Base-by-base conservation (phyloP, 1,140 invertebrate species). In the Yoshiicerus persimilis region DNA sequence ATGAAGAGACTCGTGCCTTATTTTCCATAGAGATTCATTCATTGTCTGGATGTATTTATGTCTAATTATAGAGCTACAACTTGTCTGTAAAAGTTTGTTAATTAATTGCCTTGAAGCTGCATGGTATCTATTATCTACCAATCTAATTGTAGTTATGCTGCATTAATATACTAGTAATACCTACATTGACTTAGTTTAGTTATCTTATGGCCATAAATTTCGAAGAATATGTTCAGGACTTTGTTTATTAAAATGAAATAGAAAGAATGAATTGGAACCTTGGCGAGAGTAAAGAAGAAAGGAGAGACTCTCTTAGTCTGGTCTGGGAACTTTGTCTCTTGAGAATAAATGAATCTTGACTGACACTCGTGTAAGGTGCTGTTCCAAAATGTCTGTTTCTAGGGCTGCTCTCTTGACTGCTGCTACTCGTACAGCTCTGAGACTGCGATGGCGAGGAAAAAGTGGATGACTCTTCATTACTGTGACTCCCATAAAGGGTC, bases 281-380 rank as follows among this genome's bases (percentile, higher is more conserved):
- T 87, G 90, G 90, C 47, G 90, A 90, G 75, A 90, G 88, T 27
- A 90, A 87, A 13, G 89, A 89, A 4, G 90, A 39, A 36, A 90
- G 87, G 30, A 90, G 89, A 23, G 83, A 75, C 41, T 90, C 90
- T 85, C 90, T 86, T 1, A 90, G 87, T 86, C 90, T 75, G 25
- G 41, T 90, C 64, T 90, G 90, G 27, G 90, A 90, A 56, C 89
- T 90, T 80, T 90, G 90, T 86, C 90, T 86, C 83, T 90, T 90
- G n/a, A 90, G 86, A 75, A 89, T 89, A 85, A 89, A 89, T 39
- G 90, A 90, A 75, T 90, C 90, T 36, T 90, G 90, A 88, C 86
- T 87, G 47, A 86, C 84, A 70, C 66, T 75, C 39, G 88, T 66
- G 56, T 84, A 84, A 41, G 83, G 41, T 47, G 83, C 32, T 6